Conservation (phyloP, 2,888 invertebrate genomes). For the Drosophila formosana region DNA sequence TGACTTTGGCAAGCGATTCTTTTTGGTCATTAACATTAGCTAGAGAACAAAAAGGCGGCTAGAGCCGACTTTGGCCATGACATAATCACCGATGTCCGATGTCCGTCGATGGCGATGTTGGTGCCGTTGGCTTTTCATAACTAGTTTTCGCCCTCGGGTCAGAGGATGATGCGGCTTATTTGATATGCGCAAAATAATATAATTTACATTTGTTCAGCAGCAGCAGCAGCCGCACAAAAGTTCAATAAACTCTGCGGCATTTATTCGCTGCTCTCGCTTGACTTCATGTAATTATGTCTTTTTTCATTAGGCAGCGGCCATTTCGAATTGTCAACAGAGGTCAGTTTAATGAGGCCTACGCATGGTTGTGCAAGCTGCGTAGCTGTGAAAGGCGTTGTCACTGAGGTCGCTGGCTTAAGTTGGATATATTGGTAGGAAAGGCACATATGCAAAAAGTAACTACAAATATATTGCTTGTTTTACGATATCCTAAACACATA, state of each 20-base stretch:
- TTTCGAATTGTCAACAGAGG: slow-evolving; percentile 60
- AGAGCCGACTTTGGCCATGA: slow-evolving; percentile 54
- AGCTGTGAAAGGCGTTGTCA: slow-evolving; percentile 20
- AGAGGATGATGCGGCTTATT: slow-evolving; percentile 69
- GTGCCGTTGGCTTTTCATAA: slow-evolving; percentile 46
- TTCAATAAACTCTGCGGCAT: slow-evolving; percentile 69
- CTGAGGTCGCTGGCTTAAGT: slow-evolving; percentile 6
- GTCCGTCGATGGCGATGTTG: not conserved
- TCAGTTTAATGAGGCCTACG: slow-evolving; percentile 53
- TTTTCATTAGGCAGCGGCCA: slow-evolving; percentile 49
- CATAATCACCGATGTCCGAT: slow-evolving; percentile 55
- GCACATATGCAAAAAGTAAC: too few relatives aligned
- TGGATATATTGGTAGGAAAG: slow-evolving; percentile 4
- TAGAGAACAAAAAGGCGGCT: slow-evolving; percentile 6
- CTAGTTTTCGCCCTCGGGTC: slow-evolving; percentile 69
- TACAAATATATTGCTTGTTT: not conserved
- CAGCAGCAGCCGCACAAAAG: slow-evolving; percentile 28
- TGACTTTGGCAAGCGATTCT: slow-evolving; percentile 55
- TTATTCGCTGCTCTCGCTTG: slow-evolving; percentile 37
- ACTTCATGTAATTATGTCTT: slow-evolving; percentile 36
- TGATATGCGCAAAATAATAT: slow-evolving; percentile 47
- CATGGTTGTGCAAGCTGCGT: slow-evolving; percentile 21
- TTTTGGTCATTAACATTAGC: slow-evolving; percentile 50
- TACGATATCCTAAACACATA: not conserved
- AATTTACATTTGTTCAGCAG: slow-evolving; percentile 40